Percentiles rank a stretch among this genome's conserved stretches.
Conservation (phyloP, 1,140 invertebrate genomes). For the Drosophila chauvacae region DNA sequence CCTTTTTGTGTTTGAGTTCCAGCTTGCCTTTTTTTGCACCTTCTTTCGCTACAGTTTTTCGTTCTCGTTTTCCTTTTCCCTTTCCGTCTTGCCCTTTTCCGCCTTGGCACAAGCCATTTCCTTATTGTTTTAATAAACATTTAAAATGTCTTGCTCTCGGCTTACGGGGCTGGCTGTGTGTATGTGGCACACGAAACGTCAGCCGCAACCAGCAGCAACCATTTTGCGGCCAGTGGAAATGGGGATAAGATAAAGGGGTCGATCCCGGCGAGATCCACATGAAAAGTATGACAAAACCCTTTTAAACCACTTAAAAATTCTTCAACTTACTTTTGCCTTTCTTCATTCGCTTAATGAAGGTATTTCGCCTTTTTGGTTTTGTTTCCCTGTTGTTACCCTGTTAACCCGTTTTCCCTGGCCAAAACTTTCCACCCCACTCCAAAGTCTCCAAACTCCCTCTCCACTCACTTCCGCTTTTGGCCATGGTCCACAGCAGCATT, state of each 20-base stretch:
- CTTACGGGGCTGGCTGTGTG: conserved; percentile 48
- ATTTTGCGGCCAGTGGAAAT: conserved; percentile 59
- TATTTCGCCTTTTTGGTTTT: conserved; percentile 78
- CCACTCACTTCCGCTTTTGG: conserved; percentile 55
- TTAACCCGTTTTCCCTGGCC: conserved; percentile 15
- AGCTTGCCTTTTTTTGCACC: conserved; percentile 60
- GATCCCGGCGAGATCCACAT: conserved; percentile 54
- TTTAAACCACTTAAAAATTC: conserved; percentile 84
- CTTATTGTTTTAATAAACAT: conserved; percentile 84
- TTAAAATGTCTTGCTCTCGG: conserved; percentile 80
- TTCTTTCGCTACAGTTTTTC: conserved; percentile 55
- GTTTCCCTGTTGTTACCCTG: conserved; percentile 38
- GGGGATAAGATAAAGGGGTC: conserved; percentile 37
- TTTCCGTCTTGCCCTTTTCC: conserved; percentile 19
- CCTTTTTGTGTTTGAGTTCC: conserved; percentile 73
- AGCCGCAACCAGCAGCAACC: conserved; percentile 67
- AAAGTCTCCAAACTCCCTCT: not conserved
- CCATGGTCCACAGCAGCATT: conserved; percentile 52
- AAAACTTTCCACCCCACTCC: conserved; percentile 50
- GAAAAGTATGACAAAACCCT: conserved; percentile 83
- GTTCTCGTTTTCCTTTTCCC: conserved; percentile 21
- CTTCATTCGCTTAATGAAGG: conserved; percentile 83
- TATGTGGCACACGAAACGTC: conserved; percentile 62
- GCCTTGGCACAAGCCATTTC: conserved; percentile 74
- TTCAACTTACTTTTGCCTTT: conserved; percentile 80